Evolutionary conservation across 1,140 invertebrate genomes (phyloP).

Genomic region (Caenorhabditis elegans): WBcel235 BX284605.5:10807501-10808000

Average conservation of each 20-base stretch:
- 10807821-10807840: neutral
- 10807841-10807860: neutral
- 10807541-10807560: conserved; percentile 84
- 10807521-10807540: conserved; percentile 71
- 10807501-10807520: conserved; percentile 50
- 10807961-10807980: too few relatives aligned
- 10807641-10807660: too few relatives aligned
- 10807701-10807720: conserved; percentile 93
- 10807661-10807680: conserved; percentile 78
- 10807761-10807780: conserved; percentile 35
- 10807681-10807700: conserved; percentile 83
- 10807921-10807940: neutral
- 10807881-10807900: neutral
- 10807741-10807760: conserved; percentile 76
- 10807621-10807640: too few relatives aligned
- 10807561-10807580: conserved; percentile 80
- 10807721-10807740: conserved; percentile 90
- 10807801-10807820: too few relatives aligned
- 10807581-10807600: conserved; percentile 76
- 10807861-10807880: neutral
- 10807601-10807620: conserved; percentile 60
- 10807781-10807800: neutral
- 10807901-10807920: neutral
- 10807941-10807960: neutral
- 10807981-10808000: too few relatives aligned